Conservation (phyloP, 1,140 invertebrate species). For the Calliphora vicina region DNA sequence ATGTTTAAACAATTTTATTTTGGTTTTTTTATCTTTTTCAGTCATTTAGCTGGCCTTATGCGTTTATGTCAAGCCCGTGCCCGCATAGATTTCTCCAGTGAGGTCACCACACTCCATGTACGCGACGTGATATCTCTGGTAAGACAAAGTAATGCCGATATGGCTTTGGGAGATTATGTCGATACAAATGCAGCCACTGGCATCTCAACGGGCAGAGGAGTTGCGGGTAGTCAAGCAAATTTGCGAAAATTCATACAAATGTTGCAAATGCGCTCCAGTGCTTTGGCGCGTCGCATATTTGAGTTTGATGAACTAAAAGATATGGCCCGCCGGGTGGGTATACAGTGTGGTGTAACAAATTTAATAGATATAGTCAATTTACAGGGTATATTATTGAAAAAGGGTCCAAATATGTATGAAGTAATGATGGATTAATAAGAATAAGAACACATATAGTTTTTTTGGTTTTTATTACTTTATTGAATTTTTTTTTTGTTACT, state of each 20-base stretch:
- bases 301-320: conserved; percentile 73
- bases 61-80: conserved; percentile 89
- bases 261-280: conserved; percentile 71
- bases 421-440: conserved; percentile 55
- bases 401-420: conserved; percentile 79
- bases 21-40: conserved; percentile 36
- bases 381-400: conserved; percentile 86
- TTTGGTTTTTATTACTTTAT: not conserved
- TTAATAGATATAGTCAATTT: conserved; percentile 82
- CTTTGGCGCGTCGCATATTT: conserved; percentile 75
- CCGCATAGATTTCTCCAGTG: conserved; percentile 81
- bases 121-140: conserved; percentile 87
- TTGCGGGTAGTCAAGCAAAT: conserved; percentile 61
- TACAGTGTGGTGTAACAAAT: conserved; percentile 70
- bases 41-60: conserved; percentile 89
- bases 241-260: conserved; percentile 79
- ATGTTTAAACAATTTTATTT: too few species aligned
- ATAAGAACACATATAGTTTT: not conserved
- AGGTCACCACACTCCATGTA: conserved; percentile 82
- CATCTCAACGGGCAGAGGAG: conserved; percentile 67
- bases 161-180: conserved; percentile 71
- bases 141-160: conserved; percentile 81
- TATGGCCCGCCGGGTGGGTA: conserved; percentile 74
- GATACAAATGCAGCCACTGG: conserved; percentile 17
- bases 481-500: not conserved